Evolutionary conservation across 2,888 invertebrate species (phyloP).

Genomic region (Brachyopa scutellaris): DNA sequence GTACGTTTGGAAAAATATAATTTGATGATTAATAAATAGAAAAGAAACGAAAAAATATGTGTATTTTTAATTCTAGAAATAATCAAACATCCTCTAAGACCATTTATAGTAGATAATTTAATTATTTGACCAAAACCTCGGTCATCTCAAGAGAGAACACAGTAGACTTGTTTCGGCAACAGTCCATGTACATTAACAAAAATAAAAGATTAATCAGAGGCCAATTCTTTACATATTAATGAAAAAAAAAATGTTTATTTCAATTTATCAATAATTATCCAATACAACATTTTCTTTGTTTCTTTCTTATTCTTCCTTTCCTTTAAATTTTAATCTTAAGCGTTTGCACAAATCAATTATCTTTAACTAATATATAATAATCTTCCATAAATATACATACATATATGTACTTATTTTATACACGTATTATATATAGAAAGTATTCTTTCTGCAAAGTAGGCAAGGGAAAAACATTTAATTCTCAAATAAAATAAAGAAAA

Average conservation of each 20-base stretch:
- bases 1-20: too few species aligned
- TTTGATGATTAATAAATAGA: too few species aligned
- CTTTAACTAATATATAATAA: constrained; percentile 65
- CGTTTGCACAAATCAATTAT: constrained; percentile 69
- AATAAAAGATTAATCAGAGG: too few species aligned
- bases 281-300: constrained; percentile 49
- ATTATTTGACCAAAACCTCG: too few species aligned
- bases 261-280: constrained; percentile 37
- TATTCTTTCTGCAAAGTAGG: constrained; percentile 42
- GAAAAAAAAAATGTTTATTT: constrained; percentile 55
- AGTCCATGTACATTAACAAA: too few species aligned
- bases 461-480: constrained; percentile 31
- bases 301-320: constrained; percentile 1
- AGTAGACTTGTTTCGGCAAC: too few species aligned
- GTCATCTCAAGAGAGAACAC: too few species aligned
- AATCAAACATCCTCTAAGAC: too few species aligned
- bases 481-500: background rate
- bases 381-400: constrained; percentile 42
- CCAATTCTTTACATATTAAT: constrained; percentile 16
- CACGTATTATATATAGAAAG: constrained; percentile 30
- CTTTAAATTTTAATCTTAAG: constrained; percentile 57
- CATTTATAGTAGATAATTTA: too few species aligned
- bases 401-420: constrained; percentile 23
- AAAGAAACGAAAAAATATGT: too few species aligned
- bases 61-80: too few species aligned